Percentiles rank a stretch among this genome's conserved stretches.
Evolutionary conservation across 37 sponge, comb jelly and placozoan species (phyloP).

Genomic region (Bolinopsis microptera): DNA sequence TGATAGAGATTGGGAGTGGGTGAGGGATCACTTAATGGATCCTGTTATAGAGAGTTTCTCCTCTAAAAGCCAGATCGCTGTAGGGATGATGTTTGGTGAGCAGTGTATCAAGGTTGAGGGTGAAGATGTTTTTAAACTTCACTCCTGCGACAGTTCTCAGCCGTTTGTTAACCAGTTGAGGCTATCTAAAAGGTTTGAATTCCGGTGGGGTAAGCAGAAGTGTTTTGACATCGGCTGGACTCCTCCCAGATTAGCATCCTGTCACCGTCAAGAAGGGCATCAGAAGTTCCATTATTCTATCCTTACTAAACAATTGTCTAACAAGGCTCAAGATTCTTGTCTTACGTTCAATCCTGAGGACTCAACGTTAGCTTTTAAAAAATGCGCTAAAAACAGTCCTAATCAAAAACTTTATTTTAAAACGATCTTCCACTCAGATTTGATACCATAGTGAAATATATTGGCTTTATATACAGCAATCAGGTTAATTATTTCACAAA

Average conservation of each 20-base stretch:
- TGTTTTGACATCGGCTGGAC: conserved; percentile 10
- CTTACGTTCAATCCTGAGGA: background rate
- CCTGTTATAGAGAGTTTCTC: background rate
- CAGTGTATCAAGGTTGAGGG: background rate
- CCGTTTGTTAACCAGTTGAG: background rate
- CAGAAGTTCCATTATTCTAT: background rate
- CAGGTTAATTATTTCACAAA: no score
- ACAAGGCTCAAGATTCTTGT: background rate
- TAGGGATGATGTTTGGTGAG: background rate
- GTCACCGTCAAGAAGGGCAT: background rate
- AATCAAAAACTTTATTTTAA: background rate
- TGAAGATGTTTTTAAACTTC: background rate
- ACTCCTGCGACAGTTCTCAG: background rate
- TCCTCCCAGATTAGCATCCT: background rate
- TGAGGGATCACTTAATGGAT: background rate
- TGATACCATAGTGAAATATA: background rate
- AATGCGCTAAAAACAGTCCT: background rate
- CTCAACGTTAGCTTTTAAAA: background rate
- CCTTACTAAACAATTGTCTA: background rate
- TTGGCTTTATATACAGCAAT: background rate
- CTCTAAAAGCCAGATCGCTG: background rate
- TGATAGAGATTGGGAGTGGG: conserved; percentile 14
- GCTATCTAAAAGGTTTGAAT: background rate
- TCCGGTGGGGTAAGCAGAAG: background rate
- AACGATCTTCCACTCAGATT: background rate